Evolutionary conservation across 2,888 invertebrate species (phyloP).

Genomic region (Patella caerulea): DNA sequence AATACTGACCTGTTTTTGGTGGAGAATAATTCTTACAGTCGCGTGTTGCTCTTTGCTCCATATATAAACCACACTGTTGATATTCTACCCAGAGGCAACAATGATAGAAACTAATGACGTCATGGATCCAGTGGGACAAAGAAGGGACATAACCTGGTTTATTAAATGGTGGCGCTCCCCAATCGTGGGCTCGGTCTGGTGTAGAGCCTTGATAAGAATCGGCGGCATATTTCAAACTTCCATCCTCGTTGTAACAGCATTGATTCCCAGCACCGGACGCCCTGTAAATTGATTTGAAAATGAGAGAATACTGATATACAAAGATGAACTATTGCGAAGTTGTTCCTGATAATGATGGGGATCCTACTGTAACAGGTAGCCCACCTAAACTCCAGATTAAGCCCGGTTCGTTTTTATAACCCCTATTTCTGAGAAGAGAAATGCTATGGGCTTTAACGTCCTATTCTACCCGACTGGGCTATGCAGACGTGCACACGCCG

Average conservation of each 20-base stretch:
- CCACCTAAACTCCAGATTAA: too few relatives aligned
- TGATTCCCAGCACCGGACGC: slow-evolving; percentile 82
- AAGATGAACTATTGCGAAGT: too few relatives aligned
- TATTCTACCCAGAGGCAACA: slow-evolving; percentile 94
- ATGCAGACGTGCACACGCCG: too few relatives aligned
- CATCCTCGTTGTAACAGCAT: slow-evolving; percentile 95
- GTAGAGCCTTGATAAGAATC: slow-evolving; percentile 95
- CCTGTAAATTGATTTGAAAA: slow-evolving; percentile 25
- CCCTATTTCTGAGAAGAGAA: too few relatives aligned
- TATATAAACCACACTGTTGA: slow-evolving; percentile 92
- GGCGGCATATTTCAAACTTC: slow-evolving; percentile 91
- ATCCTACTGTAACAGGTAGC: too few relatives aligned
- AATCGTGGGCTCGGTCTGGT: slow-evolving; percentile 68
- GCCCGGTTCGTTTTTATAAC: too few relatives aligned
- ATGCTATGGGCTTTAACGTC: too few relatives aligned
- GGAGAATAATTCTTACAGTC: slow-evolving; percentile 97
- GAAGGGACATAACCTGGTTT: slow-evolving; percentile 79
- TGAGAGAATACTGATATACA: too few relatives aligned
- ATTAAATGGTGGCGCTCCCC: slow-evolving; percentile 82
- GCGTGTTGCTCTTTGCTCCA: slow-evolving; percentile 89
- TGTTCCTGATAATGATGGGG: too few relatives aligned
- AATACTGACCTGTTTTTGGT: slow-evolving; percentile 80
- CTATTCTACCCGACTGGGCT: too few relatives aligned
- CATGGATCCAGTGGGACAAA: slow-evolving; percentile 95
- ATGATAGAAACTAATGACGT: slow-evolving; percentile 92